phyloP scores from a whole-genome alignment of 2,797 vertebrate genomes.

The Phalloptychus januarius region DNA sequence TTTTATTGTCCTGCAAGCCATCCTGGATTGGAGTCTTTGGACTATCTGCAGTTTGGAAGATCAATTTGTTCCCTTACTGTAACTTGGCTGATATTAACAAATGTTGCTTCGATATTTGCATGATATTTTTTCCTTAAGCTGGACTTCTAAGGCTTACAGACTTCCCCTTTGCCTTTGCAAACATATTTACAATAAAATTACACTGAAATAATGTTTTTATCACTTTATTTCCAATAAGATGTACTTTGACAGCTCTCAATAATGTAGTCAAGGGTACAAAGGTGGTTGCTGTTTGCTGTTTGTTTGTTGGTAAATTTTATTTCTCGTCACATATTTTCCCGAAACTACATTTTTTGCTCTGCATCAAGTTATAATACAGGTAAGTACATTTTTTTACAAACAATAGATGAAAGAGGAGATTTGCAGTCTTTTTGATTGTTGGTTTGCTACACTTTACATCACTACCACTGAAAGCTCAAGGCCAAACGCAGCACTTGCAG shows the following conservation, averaged over 20 bases:
- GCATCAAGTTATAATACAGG: neutral
- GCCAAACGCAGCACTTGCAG: constrained; percentile 75
- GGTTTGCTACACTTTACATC: neutral
- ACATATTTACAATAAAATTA: neutral
- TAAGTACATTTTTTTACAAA: neutral
- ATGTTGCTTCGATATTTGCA: neutral
- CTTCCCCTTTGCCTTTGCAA: neutral
- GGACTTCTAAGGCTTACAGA: neutral
- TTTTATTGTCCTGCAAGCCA: neutral
- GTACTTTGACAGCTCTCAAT: neutral
- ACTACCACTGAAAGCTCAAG: constrained; percentile 4
- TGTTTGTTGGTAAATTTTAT: neutral
- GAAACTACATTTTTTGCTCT: neutral
- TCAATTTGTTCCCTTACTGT: neutral
- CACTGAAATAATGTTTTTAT: neutral
- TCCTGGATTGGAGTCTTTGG: neutral
- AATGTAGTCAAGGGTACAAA: neutral
- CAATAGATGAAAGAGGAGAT: neutral
- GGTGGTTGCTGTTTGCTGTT: neutral
- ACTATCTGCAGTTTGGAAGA: neutral
- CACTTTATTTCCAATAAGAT: neutral
- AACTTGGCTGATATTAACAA: neutral
- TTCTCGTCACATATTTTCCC: constrained; percentile 44
- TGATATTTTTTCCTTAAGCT: neutral
- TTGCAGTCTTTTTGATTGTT: constrained; percentile 7